Conservation (phyloP, 2,797 vertebrate genomes). For the Phaenicophaeus curvirostris region DNA sequence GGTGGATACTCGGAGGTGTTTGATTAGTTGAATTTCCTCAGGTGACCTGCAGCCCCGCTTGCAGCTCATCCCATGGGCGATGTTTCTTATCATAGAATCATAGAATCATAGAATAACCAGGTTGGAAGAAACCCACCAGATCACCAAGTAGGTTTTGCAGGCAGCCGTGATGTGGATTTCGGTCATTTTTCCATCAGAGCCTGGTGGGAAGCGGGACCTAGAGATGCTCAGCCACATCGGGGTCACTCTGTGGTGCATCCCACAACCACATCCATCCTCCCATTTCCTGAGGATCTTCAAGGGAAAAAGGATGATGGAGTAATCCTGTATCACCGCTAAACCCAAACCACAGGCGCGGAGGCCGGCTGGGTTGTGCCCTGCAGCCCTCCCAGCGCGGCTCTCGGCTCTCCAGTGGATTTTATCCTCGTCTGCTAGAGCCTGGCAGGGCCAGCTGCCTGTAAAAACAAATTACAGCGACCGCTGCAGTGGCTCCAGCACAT, state of each 20-base stretch:
- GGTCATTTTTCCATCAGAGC: not conserved
- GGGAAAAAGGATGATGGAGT: too few species aligned
- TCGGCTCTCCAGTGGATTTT: not conserved
- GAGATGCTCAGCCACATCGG: rapidly evolving
- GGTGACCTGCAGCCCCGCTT: not conserved
- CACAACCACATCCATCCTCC: not conserved
- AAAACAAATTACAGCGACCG: not conserved
- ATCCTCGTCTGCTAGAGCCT: not conserved
- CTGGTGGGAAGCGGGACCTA: not conserved
- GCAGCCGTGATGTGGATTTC: rapidly evolving
- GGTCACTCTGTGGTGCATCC: rapidly evolving
- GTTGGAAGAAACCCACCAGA: too few species aligned
- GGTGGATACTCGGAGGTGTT: rapidly evolving
- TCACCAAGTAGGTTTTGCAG: too few species aligned
- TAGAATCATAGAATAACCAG: too few species aligned
- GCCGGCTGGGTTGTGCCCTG: not conserved
- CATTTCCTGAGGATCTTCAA: not conserved
- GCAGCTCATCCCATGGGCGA: not conserved
- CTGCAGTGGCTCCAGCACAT: not conserved
- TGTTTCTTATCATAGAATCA: rapidly evolving
- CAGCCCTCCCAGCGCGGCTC: not conserved
- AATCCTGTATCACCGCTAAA: not conserved
- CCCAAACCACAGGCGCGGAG: not conserved
- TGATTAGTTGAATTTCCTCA: not conserved
- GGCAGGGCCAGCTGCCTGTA: not conserved